Conservation (phyloP, 1,140 invertebrate species). For the Ips typographus region DNA sequence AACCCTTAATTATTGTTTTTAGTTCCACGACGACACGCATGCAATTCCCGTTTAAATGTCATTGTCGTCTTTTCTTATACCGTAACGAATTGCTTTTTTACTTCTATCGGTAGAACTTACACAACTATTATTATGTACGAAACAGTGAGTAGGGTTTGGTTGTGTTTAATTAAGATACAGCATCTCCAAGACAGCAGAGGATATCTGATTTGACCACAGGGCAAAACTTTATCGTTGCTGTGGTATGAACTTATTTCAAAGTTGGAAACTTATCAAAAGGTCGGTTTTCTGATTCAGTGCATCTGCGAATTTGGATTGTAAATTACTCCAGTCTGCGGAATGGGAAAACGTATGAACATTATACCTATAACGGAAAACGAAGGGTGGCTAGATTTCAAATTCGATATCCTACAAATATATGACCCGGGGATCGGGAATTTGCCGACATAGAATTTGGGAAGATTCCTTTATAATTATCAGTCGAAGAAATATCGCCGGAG, state of each 20-base stretch:
- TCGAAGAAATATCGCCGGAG: conserved; percentile 1
- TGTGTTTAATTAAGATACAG: too few species aligned
- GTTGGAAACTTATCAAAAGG: too few species aligned
- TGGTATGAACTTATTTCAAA: too few species aligned
- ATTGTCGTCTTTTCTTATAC: background rate
- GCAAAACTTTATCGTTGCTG: too few species aligned
- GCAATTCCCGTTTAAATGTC: background rate
- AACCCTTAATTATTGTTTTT: conserved; percentile 30
- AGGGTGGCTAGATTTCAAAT: conserved; percentile 5
- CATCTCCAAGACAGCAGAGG: too few species aligned
- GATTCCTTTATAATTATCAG: conserved; percentile 2
- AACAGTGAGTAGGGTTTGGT: too few species aligned
- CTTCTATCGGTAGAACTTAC: too few species aligned
- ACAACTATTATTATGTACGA: too few species aligned
- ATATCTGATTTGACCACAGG: too few species aligned
- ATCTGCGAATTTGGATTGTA: background rate
- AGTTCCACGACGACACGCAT: conserved; percentile 7
- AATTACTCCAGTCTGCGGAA: background rate
- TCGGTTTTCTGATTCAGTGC: background rate
- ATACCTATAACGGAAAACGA: background rate
- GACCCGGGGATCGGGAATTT: background rate
- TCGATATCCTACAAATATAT: conserved; percentile 1
- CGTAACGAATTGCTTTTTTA: too few species aligned
- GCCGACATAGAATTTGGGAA: conserved; percentile 4
- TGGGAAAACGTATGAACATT: background rate